These are phyloP conservation scores for Ceratina australensis DNA, from an alignment of 1,140 invertebrate genomes.

Conservation along the genomic window DNA sequence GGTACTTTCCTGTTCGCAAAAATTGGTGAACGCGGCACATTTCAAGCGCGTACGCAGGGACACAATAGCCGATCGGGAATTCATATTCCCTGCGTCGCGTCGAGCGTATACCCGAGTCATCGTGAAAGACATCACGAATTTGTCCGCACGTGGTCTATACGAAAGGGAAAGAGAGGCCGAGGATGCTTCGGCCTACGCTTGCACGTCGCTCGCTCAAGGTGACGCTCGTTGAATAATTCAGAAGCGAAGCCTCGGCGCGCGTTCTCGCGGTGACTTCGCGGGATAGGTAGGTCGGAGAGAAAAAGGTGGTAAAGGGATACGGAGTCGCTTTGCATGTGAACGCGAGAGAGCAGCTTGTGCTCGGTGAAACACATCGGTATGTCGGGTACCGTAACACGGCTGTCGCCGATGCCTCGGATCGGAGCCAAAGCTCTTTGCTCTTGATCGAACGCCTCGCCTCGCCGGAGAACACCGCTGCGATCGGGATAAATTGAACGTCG, in stretches of 20 bases:
- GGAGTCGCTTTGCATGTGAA: conserved; percentile 39
- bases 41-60: neutral
- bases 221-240: conserved; percentile 75
- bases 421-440: conserved; percentile 32
- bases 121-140: conserved; percentile 56
- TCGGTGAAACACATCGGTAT: conserved; percentile 52
- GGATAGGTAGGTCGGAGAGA: conserved; percentile 62
- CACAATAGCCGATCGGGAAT: conserved; percentile 5
- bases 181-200: conserved; percentile 65
- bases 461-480: neutral
- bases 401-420: conserved; percentile 48
- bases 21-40: neutral
- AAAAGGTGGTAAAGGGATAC: conserved; percentile 35
- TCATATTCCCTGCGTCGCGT: conserved; percentile 25
- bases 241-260: conserved; percentile 57
- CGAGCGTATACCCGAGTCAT: conserved; percentile 21
- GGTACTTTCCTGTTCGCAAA: neutral
- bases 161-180: conserved; percentile 58
- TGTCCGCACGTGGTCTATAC: conserved; percentile 57
- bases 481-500: neutral
- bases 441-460: conserved; percentile 5
- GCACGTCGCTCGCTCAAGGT: conserved; percentile 65
- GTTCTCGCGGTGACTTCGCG: conserved; percentile 26
- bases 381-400: conserved; percentile 55
- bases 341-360: conserved; percentile 3